Base-by-base conservation (phyloP, 2,113 vertebrate species). In the Geococcyx californianus region DNA sequence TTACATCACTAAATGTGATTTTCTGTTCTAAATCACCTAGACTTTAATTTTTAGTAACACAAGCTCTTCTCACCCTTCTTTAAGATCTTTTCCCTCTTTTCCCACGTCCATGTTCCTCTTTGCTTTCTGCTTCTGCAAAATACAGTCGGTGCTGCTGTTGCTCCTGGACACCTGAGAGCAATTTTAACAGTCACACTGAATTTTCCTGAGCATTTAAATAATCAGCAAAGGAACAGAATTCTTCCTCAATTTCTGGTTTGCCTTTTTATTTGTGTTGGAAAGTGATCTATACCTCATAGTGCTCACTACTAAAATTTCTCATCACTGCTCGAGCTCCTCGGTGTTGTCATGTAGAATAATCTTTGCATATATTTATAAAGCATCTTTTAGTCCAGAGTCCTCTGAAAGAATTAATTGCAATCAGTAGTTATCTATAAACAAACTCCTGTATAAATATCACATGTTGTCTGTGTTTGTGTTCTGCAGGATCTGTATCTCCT, bases 11-110 rank as follows among this genome's bases (percentile, higher is more conserved):
- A 33, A 45, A 84, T 42, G 26, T 64, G 31, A 84, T 95, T 80
- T 94, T 64, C 68, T 90, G 33, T 83, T 88, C 81, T 92, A 87
- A 89, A 81, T 81, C 64, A 84, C 83, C 28, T 68, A 45, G 60
- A 44, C 38, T 62, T 81, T 1, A 2, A 18, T 70, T 77, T 47
- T 76, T 77, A 59, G 29, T 33, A 80, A 64, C 34, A 81, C 63
- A 97, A 80, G 76, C 3, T 62, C 38, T 55, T 86, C 33, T 88
- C 52, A 67, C 47, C 24, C 26, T 63, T 92, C 68, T 75, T 64
- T 40, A 52, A 92, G 56, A 70, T 73, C 8, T 80, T 87, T 55
- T 76, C 40, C 19, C 29, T 83, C 31, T 95, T 90, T 92, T 89
- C 79, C 54, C 19, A 63, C 29, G 42, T 75, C 23, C 42, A 8